Percentiles rank a stretch among this genome's conserved stretches.
Evolutionary conservation across 2,113 vertebrate species (phyloP).

Genomic region (Psettodes erumei): DNA sequence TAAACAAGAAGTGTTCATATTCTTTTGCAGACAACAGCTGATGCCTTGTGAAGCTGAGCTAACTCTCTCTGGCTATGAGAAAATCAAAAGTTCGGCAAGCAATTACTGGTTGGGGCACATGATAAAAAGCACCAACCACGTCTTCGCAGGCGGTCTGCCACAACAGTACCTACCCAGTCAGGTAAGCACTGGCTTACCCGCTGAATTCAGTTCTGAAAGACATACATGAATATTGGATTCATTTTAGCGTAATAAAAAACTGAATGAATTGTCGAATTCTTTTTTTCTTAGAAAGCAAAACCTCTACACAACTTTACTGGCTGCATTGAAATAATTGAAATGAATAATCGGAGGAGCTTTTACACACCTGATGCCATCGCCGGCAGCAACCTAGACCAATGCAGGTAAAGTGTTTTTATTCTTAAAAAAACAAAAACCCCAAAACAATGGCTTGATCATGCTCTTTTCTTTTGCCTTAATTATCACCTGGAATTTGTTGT

Average conservation of each 20-base stretch:
- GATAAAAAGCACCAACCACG: conserved; percentile 70
- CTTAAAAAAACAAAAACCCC: not conserved
- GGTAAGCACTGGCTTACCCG: conserved; percentile 67
- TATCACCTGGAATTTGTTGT: not conserved
- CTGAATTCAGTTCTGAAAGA: not conserved
- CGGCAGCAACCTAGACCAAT: conserved; percentile 81
- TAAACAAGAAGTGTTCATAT: not conserved
- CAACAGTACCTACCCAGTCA: conserved; percentile 66
- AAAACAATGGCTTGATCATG: not conserved
- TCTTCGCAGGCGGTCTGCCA: conserved; percentile 87
- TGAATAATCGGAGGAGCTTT: conserved; percentile 85
- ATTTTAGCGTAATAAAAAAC: not conserved
- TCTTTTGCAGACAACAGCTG: conserved; percentile 81
- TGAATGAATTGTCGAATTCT: conserved; percentile 22
- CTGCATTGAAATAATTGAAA: conserved; percentile 86
- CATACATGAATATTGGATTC: too few relatives aligned
- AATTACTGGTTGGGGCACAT: conserved; percentile 70
- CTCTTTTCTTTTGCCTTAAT: not conserved
- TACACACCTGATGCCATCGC: conserved; percentile 77
- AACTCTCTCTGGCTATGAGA: conserved; percentile 68
- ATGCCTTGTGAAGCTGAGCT: conserved; percentile 85
- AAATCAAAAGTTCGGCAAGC: conserved; percentile 64
- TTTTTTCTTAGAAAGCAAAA: conserved; percentile 77
- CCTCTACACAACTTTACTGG: conserved; percentile 87
- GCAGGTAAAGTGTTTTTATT: conserved; percentile 83